Evolutionary conservation across 2,888 invertebrate species (phyloP).

Genomic region (Blomia tropicalis): DNA sequence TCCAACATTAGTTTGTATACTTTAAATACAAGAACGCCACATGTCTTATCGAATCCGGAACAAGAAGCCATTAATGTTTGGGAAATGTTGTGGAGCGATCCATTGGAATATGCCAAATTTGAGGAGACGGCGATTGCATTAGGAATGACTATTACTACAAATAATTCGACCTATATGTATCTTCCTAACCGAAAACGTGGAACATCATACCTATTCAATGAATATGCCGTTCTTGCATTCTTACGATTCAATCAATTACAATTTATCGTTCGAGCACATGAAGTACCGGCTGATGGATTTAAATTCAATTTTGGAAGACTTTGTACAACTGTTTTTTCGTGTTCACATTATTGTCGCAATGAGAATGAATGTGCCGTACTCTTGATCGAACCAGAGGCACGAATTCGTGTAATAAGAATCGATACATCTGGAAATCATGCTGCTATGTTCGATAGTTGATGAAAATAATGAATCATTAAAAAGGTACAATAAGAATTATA

Average conservation of each 20-base stretch:
- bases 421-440: constrained; percentile 7
- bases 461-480: no score
- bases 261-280: constrained; percentile 3
- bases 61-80: constrained; percentile 54
- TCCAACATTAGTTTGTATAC: no score
- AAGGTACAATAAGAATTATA: no score
- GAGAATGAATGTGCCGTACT: constrained; percentile 8
- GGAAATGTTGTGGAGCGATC: constrained; percentile 62
- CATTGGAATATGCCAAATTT: constrained; percentile 9
- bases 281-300: constrained; percentile 41
- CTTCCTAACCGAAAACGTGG: neutral
- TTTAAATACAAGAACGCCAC: no score
- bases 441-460: neutral
- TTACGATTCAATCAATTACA: neutral
- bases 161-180: neutral
- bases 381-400: neutral
- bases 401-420: neutral
- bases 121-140: neutral
- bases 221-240: neutral
- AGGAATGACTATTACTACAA: neutral
- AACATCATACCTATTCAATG: neutral
- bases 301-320: constrained; percentile 49
- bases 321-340: constrained; percentile 49
- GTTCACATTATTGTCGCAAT: constrained; percentile 21
- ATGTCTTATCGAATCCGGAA: constrained; percentile 47